These are phyloP conservation scores for Parazoanthus atlanticus DNA, from an alignment of 92 coral and sea anemone genomes.

Conservation along the genomic window DNA sequence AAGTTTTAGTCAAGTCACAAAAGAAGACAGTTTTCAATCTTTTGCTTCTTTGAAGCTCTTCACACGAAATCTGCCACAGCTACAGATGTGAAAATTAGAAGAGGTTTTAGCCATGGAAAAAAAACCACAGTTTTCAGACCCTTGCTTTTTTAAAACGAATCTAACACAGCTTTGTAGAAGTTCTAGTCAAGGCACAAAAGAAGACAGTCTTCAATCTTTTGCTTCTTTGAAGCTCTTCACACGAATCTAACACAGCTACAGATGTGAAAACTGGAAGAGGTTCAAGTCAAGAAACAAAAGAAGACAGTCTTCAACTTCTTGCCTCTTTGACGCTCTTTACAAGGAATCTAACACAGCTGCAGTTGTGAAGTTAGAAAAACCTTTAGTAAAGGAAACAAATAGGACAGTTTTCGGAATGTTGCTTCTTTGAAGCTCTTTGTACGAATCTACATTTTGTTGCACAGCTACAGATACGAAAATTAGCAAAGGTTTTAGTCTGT, in stretches of 20 bases:
- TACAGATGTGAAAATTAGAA: too few species aligned
- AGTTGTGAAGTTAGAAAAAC: not conserved
- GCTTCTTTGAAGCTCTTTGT: conserved; percentile 59
- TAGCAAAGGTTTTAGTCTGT: too few species aligned
- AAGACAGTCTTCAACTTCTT: conserved; percentile 59
- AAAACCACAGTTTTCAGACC: too few species aligned
- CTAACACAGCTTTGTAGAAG: conserved; percentile 56
- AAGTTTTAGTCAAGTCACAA: too few species aligned
- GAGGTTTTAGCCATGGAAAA: too few species aligned
- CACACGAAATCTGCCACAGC: too few species aligned
- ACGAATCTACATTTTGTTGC: conserved; percentile 60
- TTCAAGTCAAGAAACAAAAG: too few species aligned
- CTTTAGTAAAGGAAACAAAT: not conserved
- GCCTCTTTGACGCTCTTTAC: conserved; percentile 77
- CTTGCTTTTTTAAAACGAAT: conserved; percentile 37
- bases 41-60: conserved; percentile 81
- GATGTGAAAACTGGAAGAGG: not conserved
- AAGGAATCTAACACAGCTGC: conserved; percentile 76
- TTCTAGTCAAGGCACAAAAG: too few species aligned
- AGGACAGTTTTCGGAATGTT: conserved; percentile 57
- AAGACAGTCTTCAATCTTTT: conserved; percentile 57
- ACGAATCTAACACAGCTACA: conserved; percentile 74
- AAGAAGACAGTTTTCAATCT: conserved; percentile 58
- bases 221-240: conserved; percentile 78
- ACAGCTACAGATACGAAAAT: not conserved